Evolutionary conservation across 2,888 invertebrate species (phyloP), one percentile per base, ranked within the genome.

Genomic region (Lepidochrysops patricia): DNA sequence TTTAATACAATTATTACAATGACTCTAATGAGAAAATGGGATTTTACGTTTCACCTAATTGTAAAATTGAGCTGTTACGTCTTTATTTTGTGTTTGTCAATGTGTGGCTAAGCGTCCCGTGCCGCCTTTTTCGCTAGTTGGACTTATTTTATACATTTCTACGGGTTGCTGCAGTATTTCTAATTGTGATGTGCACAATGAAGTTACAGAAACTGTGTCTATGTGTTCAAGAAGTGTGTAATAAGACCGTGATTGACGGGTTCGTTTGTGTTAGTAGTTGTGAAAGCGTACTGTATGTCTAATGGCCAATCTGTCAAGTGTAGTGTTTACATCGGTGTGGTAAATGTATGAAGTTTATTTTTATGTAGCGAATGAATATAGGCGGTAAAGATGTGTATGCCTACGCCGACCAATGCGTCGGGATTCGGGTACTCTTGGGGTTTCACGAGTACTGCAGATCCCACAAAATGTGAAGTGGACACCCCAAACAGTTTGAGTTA

Each of bases 381-480:
- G 65, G 70, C 68, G 62, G 66, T 73, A 69, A 90, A 82, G 77
- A 90, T 90, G 90, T 90, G 89, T 85, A 90, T 90, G 89, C 89
- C 89, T 68, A 90, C 89, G 67, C 89, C 89, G 70, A 89, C 82
- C 67, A 90, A 89, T 83, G 89, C 89, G 63, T 81, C 89, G 73
- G 88, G 89, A 64, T 89, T 90, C 74, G 89, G 89, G 58, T 90
- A 90, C 72, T 84, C 89, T 64, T 90, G 90, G 90, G 88, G 88
- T 65, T 90, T 90, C 72, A 85, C 89, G 63, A 87, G 87, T 64
- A 75, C 88, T 13, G 86, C 88, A 48, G 90, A 90, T 66, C 86
- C 88, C 64, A 84, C 87, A 58, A 90, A 90, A 70, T 82, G 79
- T 66, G 90, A 90, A 70, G 89, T 89, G 72, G 90, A 90, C 62